Evolutionary conservation across 2,113 vertebrate genomes (phyloP).

Genomic region (Coryphaenoides rupestris): DNA sequence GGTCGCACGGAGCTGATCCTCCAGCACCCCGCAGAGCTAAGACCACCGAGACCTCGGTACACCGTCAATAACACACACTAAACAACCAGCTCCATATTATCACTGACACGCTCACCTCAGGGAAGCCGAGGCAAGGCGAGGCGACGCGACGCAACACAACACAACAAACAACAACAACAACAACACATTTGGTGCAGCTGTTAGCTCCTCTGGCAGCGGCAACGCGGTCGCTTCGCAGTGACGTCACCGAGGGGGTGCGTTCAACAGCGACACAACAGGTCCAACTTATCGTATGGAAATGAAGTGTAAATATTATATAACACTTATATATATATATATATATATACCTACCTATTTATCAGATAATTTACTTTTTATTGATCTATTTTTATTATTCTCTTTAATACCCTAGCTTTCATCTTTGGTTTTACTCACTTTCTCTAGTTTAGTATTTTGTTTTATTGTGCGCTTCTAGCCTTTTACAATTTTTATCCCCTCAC

Average conservation of each 20-base stretch:
- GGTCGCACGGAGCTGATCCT: slow-evolving; percentile 42
- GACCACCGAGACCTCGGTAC: not conserved
- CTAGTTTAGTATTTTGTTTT: not conserved
- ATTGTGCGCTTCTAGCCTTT: no score
- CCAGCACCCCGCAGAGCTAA: slow-evolving; percentile 6
- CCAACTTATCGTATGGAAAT: not conserved
- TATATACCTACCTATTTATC: no score
- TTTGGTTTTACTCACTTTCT: not conserved
- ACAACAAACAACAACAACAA: slow-evolving; percentile 50
- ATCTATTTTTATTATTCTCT: no score
- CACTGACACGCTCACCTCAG: slow-evolving; percentile 52
- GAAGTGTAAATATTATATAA: no score
- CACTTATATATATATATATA: no score
- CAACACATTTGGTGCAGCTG: slow-evolving; percentile 48
- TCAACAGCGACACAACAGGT: slow-evolving; percentile 20
- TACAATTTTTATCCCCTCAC: no score
- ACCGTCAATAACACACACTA: no score
- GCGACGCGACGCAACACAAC: no score
- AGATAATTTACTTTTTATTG: no score
- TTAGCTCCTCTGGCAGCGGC: slow-evolving; percentile 49
- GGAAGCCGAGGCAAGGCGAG: no score
- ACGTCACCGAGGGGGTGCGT: slow-evolving; percentile 48
- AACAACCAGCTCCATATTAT: not conserved
- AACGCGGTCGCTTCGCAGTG: slow-evolving; percentile 56
- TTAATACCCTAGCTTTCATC: not conserved